These are phyloP conservation scores for Hyles vespertilio DNA, from an alignment of 1,140 invertebrate genomes.

Conservation along the genomic window DNA sequence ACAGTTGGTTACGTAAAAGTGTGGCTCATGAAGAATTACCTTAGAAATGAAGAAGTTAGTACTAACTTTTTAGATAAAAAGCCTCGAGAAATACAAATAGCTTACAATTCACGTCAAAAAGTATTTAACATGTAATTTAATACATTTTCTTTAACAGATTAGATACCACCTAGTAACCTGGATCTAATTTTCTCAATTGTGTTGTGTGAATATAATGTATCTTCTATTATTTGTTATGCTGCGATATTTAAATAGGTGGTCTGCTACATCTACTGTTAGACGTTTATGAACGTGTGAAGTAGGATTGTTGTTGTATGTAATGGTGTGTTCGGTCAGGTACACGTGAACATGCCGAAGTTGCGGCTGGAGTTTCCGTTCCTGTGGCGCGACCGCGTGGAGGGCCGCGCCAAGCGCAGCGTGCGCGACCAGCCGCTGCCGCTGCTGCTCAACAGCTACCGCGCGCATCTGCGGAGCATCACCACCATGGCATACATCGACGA, in stretches of 20 bases:
- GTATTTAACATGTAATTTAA: too few relatives aligned
- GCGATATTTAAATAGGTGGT: too few relatives aligned
- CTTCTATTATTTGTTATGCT: too few relatives aligned
- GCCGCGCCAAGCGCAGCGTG: conserved; percentile 79
- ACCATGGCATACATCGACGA: conserved; percentile 78
- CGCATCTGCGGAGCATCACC: conserved; percentile 78
- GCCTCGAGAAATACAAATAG: too few relatives aligned
- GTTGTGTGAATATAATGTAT: too few relatives aligned
- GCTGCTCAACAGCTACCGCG: conserved; percentile 80
- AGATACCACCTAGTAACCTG: too few relatives aligned
- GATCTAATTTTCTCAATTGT: too few relatives aligned
- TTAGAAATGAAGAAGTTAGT: conserved; percentile 42
- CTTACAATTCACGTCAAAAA: too few relatives aligned
- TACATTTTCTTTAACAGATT: too few relatives aligned
- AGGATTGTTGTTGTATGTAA: background rate
- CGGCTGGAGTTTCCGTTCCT: conserved; percentile 83
- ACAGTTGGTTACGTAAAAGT: conserved; percentile 83
- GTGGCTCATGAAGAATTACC: conserved; percentile 82
- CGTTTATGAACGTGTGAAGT: too few relatives aligned
- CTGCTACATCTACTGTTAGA: too few relatives aligned
- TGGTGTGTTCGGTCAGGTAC: conserved; percentile 36
- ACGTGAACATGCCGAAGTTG: conserved; percentile 77
- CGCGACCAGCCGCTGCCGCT: conserved; percentile 78
- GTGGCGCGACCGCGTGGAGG: conserved; percentile 77
- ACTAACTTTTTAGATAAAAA: too few relatives aligned